Evolutionary conservation across 1,140 invertebrate genomes (phyloP).

Genomic region (Aricia agestis): DNA sequence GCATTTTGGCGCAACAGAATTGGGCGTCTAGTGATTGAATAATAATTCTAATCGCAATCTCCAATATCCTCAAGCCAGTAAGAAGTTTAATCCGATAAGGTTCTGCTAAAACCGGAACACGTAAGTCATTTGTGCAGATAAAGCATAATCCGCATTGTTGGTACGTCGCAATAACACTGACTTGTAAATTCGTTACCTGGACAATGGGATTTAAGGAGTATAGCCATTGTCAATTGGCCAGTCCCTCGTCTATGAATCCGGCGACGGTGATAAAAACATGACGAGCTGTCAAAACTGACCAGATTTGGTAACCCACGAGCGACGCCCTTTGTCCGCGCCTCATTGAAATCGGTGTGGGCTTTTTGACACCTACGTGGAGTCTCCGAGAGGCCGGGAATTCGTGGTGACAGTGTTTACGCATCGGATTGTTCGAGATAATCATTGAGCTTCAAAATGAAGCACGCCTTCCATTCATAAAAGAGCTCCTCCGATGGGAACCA

Average conservation of each 20-base stretch:
- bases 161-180: conserved; percentile 58
- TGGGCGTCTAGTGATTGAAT: too few species aligned
- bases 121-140: conserved; percentile 68
- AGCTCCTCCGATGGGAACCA: conserved; percentile 20
- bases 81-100: conserved; percentile 38
- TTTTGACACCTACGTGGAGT: conserved; percentile 59
- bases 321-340: conserved; percentile 55
- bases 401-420: conserved; percentile 62
- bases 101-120: conserved; percentile 37
- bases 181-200: conserved; percentile 52
- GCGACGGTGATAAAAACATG: conserved; percentile 71
- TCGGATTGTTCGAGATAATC: conserved; percentile 65
- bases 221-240: conserved; percentile 65
- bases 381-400: conserved; percentile 42
- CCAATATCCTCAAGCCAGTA: conserved; percentile 15
- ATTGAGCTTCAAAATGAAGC: conserved; percentile 51
- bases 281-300: conserved; percentile 73
- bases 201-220: conserved; percentile 69
- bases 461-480: conserved; percentile 57
- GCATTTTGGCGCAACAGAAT: too few species aligned
- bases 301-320: conserved; percentile 69
- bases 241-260: conserved; percentile 58
- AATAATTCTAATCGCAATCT: not conserved
- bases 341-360: conserved; percentile 70
- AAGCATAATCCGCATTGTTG: conserved; percentile 65